Percentiles rank a stretch among this genome's conserved stretches.
Evolutionary conservation across 2,888 invertebrate species (phyloP).

Genomic region (Aspidiotus destructor): DNA sequence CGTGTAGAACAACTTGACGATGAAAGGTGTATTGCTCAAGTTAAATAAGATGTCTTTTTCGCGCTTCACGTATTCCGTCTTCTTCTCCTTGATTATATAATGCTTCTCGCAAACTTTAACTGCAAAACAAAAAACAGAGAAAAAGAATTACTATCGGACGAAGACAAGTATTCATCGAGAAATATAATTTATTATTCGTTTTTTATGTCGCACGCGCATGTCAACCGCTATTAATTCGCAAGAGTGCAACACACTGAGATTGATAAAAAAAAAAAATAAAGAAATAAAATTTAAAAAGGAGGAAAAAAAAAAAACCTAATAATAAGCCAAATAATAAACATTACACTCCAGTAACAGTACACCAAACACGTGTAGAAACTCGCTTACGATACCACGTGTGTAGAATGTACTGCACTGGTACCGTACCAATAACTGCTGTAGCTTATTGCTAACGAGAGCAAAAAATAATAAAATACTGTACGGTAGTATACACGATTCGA

Average conservation of each 20-base stretch:
- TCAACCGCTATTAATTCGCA: too few species aligned
- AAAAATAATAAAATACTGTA: too few species aligned
- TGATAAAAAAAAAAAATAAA: background rate
- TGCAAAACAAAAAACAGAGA: slow-evolving; percentile 45
- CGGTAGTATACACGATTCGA: too few species aligned
- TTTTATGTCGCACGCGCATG: too few species aligned
- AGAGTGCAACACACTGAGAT: too few species aligned
- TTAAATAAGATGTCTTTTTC: slow-evolving; percentile 90
- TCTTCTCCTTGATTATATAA: slow-evolving; percentile 85
- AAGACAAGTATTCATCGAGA: too few species aligned
- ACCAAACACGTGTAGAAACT: slow-evolving; percentile 7
- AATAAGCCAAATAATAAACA: background rate
- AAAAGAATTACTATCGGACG: background rate
- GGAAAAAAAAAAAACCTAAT: background rate
- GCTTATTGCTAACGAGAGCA: too few species aligned
- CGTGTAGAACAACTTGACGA: slow-evolving; percentile 88
- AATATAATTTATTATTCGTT: too few species aligned
- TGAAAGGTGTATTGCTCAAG: slow-evolving; percentile 59
- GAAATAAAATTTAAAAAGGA: background rate
- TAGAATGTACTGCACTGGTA: too few species aligned
- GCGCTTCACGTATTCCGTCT: slow-evolving; percentile 81
- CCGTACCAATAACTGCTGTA: too few species aligned
- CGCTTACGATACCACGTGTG: background rate
- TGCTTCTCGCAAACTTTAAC: slow-evolving; percentile 97
- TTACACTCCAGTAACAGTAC: background rate